These are phyloP conservation scores for Calliopum simillimum DNA, from an alignment of 2,888 invertebrate species.

Conservation along the genomic window DNA sequence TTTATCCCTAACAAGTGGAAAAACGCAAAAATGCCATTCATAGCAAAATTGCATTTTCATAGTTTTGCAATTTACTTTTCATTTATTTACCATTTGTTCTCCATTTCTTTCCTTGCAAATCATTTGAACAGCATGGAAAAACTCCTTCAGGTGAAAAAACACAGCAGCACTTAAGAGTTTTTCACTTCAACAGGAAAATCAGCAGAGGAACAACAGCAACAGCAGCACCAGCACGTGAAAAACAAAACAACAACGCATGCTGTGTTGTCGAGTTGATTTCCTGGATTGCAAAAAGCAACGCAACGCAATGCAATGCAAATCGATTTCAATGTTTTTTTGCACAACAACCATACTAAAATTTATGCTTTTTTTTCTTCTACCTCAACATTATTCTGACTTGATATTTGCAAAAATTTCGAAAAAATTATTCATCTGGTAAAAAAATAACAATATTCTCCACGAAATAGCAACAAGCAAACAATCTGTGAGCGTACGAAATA, in stretches of 20 bases:
- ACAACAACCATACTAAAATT: background rate
- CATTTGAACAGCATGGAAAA: background rate
- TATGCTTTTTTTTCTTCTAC: background rate
- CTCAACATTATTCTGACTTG: no score
- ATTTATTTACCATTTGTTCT: background rate
- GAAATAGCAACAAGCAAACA: no score
- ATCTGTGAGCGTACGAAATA: no score
- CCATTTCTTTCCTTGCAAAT: background rate
- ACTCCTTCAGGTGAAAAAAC: constrained; percentile 24
- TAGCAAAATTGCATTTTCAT: constrained; percentile 10
- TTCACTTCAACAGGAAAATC: background rate
- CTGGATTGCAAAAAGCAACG: background rate
- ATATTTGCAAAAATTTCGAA: no score
- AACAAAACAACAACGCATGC: background rate
- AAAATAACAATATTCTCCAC: no score
- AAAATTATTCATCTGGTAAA: no score
- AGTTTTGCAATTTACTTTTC: constrained; percentile 10
- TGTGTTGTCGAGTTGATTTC: background rate
- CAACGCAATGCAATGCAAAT: constrained; percentile 9
- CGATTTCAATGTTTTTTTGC: constrained; percentile 12
- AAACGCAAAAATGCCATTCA: constrained; percentile 7
- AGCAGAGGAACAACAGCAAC: constrained; percentile 11
- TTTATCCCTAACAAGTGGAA: no score
- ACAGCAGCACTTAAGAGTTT: constrained; percentile 26
- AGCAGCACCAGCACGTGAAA: background rate